Base-by-base conservation (phyloP, 2,113 vertebrate genomes). In the Lepisosteus osseus region DNA sequence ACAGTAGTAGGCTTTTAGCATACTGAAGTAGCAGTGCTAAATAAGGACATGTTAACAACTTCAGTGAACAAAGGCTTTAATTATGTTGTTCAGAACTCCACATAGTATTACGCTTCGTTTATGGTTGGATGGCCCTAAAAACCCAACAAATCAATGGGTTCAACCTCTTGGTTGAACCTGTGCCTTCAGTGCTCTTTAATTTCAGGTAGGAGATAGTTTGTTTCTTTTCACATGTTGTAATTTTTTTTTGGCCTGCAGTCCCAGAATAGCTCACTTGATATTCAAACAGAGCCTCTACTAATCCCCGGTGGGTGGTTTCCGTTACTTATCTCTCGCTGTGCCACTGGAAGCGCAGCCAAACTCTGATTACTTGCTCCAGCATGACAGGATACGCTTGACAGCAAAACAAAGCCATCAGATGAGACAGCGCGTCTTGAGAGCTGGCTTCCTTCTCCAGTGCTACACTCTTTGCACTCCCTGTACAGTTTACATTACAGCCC, bases 201-300 rank as follows among this genome's bases (percentile, higher is more conserved):
- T 59, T n/a, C 11, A 59, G 11, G 14, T 59, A 13, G 13, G 14
- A 59, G 57, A 13, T 59, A 59, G 12, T 59, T 59, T 51, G 9
- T 51, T 51, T 51, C 47, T 9, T 51, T 51, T 5, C 9, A 9
- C 9, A 6, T 51, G 5, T 51, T 51, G 2, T 51, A 51, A n/a
- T 59, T 59, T n/a, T 13, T 59, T 59, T 15, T n/a, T 59, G 57
- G 9, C n/a, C 14, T 11, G n/a, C n/a, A 15, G 4, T 59, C 57
- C 12, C 14, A n/a, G n/a, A 59, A 59, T 59, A 59, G 57, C 57
- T 59, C 57, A 59, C 57, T 59, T 59, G 14, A n/a, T 59, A 59
- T 59, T 59, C 57, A n/a, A 55, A 11, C 12, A 59, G 57, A 59
- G 14, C 57, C 14, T 59, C n/a, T 13, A 5, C n/a, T 59, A 59